Percentiles rank a stretch among this genome's conserved stretches.
Evolutionary conservation across 2,888 invertebrate genomes (phyloP).

Genomic region (Ichneumoninae sp.): DNA sequence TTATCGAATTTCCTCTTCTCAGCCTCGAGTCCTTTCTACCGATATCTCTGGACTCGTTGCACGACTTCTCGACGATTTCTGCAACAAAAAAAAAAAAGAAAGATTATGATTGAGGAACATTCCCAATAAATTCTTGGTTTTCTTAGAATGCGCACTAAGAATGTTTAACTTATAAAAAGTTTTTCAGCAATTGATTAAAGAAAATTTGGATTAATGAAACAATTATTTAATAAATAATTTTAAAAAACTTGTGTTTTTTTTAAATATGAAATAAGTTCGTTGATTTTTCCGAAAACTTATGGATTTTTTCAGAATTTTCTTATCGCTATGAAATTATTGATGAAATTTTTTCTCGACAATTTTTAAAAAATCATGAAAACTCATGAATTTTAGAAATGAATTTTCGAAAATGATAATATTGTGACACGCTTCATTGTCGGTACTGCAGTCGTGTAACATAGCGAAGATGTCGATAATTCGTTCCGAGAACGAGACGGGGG

Average conservation of each 20-base stretch:
- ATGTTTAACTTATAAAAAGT: too few relatives aligned
- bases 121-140: neutral
- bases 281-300: too few relatives aligned
- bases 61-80: constrained; percentile 36
- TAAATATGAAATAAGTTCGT: too few relatives aligned
- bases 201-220: too few relatives aligned
- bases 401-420: neutral
- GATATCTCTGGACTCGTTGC: constrained; percentile 6
- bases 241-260: too few relatives aligned
- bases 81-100: neutral
- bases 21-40: constrained; percentile 6
- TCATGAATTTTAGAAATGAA: neutral
- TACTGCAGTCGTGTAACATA: neutral
- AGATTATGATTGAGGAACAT: neutral
- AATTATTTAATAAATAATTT: too few relatives aligned
- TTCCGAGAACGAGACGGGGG: neutral
- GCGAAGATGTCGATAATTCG: neutral
- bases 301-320: too few relatives aligned
- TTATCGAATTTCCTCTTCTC: constrained; percentile 6
- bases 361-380: neutral
- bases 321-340: neutral
- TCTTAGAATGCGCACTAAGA: neutral
- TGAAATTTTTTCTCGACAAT: neutral
- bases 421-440: constrained; percentile 6
- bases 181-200: neutral